Evolutionary conservation across 2,797 vertebrate genomes (phyloP), one percentile per base, ranked within the genome.

Genomic region (Parauchenoglanis ngamensis): DNA sequence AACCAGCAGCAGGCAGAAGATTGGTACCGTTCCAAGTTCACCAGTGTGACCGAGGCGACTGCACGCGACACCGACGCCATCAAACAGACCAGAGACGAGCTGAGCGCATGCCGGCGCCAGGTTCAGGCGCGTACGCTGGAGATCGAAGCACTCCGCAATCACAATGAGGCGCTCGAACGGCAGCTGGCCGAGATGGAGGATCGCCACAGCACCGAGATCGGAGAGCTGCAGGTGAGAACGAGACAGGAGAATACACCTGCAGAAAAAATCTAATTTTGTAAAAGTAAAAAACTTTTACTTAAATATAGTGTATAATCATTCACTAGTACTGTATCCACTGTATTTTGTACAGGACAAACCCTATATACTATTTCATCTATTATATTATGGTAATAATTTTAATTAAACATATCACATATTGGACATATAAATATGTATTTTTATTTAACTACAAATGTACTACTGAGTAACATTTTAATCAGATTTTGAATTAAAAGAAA

Each of bases 111-210:
- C 91, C 96, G 96, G 87, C 91, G 96, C 70, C 96, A 96, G 94
- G 94, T 97, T 89, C 96, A 97, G 91, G 91, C 96, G 0, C 95
- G 95, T 79, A 96, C 95, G 85, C 92, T 97, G 89, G 96, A 97
- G 93, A 95, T 96, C 2, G 96, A 97, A 90, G 59, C 96, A 86
- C 94, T 97, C 31, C 91, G 94, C 90, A 92, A 95, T 89, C 95
- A 96, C 93, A 97, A 96, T 0, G 96, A 96, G 72, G 94, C 96
- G 31, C 93, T 96, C 85, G 96, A 96, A 93, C 94, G 95, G 90
- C 96, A 97, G 94, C 94, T 97, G 79, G 94, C 92, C 0, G 96
- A 97, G 90, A 96, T 96, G 93, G 96, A 97, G 84, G 96, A 97
- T 81, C 94, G 93, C 25, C 95, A 96, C 85, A 93, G 89, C 87